Base-by-base conservation (phyloP, 1,140 invertebrate genomes). In the Zaprionus lachaisei region DNA sequence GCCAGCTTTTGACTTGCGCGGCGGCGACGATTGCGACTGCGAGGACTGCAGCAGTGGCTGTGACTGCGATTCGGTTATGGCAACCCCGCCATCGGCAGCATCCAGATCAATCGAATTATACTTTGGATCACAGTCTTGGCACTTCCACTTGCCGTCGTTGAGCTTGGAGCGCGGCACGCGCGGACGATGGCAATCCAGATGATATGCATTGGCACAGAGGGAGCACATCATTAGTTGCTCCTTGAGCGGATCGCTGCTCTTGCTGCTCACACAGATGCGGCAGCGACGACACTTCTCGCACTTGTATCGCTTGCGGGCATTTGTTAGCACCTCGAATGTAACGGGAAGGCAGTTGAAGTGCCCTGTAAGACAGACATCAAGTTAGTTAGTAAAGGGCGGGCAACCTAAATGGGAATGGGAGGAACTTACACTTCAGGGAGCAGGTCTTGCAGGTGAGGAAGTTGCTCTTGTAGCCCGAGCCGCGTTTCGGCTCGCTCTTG, bases 391-490 rank as follows among this genome's bases (percentile, higher is more conserved):
- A 20, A 4, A n/a, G 6, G 24, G 37, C 15, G 0, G 38, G 9
- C 7, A 24, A 12, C 1, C 12, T 41, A 11, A 44, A 2, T 44
- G n/a, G 5, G 6, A 12, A 34, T 9, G 9, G 2, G 0, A 2
- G 20, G 31, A 44, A 77, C 47, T 92, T 73, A 91, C 82, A 92
- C 65, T 89, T 89, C n/a, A 68, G 20, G 12, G 63, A 44, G 77
- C 87, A 91, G 12, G 63, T 34, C 60, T 91, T 90, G 86, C 85
- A 90, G 22, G 76, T 74, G 4, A 90, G 64, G 28, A 73, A 90
- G 54, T 90, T 90, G 49, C 85, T 90, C 28, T 82, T 90, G 58
- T 83, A 79, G 11, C 86, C 86, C 4, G 83, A 87, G 17, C 86
- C 87, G 12, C 87, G 81, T n/a, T 74, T 79, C 0, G 58, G 55